Conservation (phyloP, 2,797 vertebrate genomes). For the Phrynocephalus vlangalii region DNA sequence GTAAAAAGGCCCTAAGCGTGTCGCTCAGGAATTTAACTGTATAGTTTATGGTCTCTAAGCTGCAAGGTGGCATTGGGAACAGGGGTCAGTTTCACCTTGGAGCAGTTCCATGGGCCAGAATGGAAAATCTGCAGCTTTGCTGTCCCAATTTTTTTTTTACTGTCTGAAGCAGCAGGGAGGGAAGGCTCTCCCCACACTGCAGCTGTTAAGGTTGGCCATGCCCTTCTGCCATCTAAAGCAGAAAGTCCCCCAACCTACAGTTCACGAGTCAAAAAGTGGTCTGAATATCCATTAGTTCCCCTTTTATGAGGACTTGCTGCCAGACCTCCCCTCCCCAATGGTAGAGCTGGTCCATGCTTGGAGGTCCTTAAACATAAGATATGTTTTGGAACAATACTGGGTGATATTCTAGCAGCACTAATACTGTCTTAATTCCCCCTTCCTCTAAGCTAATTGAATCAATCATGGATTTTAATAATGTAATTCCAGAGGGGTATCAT, state of each 20-base stretch:
- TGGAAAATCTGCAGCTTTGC: too few species aligned
- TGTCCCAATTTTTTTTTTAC: too few species aligned
- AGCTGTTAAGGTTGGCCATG: too few species aligned
- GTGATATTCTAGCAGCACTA: neutral
- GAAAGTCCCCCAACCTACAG: neutral
- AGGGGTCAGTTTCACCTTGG: neutral
- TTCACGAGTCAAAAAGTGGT: neutral
- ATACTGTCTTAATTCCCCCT: conserved; percentile 9
- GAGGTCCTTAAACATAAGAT: neutral
- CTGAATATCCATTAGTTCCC: too few species aligned
- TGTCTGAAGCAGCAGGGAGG: too few species aligned
- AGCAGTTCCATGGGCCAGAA: neutral
- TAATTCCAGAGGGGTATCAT: conserved; percentile 15
- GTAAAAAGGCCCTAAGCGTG: too few species aligned
- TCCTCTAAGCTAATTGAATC: conserved; percentile 45
- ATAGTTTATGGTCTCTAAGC: neutral
- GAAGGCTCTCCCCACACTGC: too few species aligned
- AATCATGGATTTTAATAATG: conserved; percentile 49
- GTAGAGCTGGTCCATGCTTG: neutral
- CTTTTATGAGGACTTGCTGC: too few species aligned
- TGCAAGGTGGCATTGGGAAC: neutral
- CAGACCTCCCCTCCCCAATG: too few species aligned
- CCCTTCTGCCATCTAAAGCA: neutral
- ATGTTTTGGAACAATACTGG: neutral
- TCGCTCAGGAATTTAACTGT: neutral